Percentiles rank a stretch among this genome's conserved stretches.
Evolutionary conservation across 2,888 invertebrate species (phyloP).

Genomic region (Cryptops parisi): DNA sequence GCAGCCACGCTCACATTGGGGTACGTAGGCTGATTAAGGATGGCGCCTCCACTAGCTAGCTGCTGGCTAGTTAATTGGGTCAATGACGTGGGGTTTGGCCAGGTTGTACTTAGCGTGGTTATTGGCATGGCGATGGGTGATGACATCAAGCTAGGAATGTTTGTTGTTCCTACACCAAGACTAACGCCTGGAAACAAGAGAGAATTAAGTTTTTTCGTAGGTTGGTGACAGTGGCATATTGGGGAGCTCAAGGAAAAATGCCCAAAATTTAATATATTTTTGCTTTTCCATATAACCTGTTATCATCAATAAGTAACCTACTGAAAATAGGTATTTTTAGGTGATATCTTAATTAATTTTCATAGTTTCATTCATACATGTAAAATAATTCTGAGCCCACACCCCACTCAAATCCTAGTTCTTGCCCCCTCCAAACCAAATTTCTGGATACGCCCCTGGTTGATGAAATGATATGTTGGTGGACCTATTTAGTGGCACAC

Average conservation of each 20-base stretch:
- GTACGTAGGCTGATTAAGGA: background rate
- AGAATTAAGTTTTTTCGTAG: too few relatives aligned
- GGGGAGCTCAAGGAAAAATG: background rate
- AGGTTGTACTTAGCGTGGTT: constrained; percentile 13
- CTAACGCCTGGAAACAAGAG: background rate
- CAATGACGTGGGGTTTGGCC: constrained; percentile 8
- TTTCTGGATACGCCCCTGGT: too few relatives aligned
- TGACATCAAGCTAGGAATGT: constrained; percentile 12
- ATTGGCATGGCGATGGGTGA: constrained; percentile 10
- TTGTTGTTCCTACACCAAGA: constrained; percentile 8
- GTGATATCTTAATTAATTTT: too few relatives aligned
- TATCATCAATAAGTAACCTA: too few relatives aligned
- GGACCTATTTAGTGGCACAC: background rate
- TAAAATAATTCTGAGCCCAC: too few relatives aligned
- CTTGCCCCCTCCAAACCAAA: too few relatives aligned
- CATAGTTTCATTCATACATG: too few relatives aligned
- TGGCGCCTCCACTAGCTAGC: background rate
- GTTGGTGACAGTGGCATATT: background rate
- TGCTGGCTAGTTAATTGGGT: background rate
- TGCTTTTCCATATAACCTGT: too few relatives aligned
- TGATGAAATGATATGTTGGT: too few relatives aligned
- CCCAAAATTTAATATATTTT: too few relatives aligned
- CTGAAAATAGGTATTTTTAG: too few relatives aligned
- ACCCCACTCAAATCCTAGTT: too few relatives aligned
- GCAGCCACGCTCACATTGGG: background rate